Percentiles rank a stretch among this genome's conserved stretches.
These are phyloP conservation scores for Fundulus diaphanus DNA, from an alignment of 2,797 vertebrate genomes.

Conservation along the genomic window DNA sequence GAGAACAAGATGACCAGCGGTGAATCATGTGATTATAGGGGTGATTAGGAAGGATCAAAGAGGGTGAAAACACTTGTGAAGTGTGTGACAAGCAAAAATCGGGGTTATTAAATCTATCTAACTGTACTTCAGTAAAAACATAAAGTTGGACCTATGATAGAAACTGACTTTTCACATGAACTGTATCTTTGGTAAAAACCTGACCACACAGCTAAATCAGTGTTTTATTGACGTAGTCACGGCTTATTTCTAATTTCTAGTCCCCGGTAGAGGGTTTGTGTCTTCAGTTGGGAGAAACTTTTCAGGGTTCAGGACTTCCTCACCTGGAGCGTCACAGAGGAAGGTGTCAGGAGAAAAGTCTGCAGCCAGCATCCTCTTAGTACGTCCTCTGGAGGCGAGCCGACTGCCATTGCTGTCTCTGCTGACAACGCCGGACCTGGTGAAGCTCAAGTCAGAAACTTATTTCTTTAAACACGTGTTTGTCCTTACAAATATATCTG, in stretches of 20 bases:
- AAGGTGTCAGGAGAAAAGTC: slow-evolving; percentile 84
- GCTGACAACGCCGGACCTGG: slow-evolving; percentile 41
- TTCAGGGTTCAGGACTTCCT: slow-evolving; percentile 3
- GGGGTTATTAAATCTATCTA: slow-evolving; percentile 35
- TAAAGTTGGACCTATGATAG: slow-evolving; percentile 33
- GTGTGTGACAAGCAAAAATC: slow-evolving; percentile 13
- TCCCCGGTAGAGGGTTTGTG: not conserved
- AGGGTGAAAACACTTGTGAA: not conserved
- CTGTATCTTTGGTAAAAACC: not conserved
- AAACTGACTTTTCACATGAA: not conserved
- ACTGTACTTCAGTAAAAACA: slow-evolving; percentile 12
- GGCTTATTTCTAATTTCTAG: not conserved
- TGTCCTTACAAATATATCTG: not conserved
- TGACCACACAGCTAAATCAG: not conserved
- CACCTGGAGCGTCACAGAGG: slow-evolving; percentile 93
- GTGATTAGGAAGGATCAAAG: slow-evolving; percentile 8
- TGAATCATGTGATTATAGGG: slow-evolving; percentile 26
- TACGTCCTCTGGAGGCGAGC: slow-evolving; percentile 67
- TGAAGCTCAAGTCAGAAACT: slow-evolving; percentile 9
- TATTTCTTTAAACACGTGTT: not conserved
- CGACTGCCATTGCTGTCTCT: slow-evolving; percentile 44
- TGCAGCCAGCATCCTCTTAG: slow-evolving; percentile 89
- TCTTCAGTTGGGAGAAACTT: not conserved
- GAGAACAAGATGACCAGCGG: slow-evolving; percentile 27
- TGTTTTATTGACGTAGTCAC: not conserved